These are phyloP conservation scores for Parapristionchus giblindavisi DNA, from an alignment of 2,888 invertebrate genomes.

Conservation along the genomic window DNA sequence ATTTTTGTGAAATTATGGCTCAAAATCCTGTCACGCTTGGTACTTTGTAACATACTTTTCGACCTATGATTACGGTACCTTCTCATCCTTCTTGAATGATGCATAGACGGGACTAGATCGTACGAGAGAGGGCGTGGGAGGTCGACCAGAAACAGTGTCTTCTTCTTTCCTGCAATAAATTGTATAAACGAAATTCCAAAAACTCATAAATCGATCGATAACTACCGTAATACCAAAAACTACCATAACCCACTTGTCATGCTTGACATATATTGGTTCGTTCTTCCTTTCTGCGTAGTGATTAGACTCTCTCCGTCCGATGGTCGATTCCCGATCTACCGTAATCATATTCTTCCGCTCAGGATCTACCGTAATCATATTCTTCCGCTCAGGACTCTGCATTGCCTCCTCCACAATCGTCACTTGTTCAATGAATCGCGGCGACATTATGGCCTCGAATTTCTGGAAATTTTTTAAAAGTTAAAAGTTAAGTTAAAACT, in stretches of 20 bases:
- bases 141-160: background rate
- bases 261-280: background rate
- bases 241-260: background rate
- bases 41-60: too few relatives aligned
- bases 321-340: background rate
- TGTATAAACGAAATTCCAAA: background rate
- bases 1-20: too few relatives aligned
- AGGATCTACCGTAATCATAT: background rate
- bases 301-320: background rate
- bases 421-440: background rate
- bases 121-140: conserved; percentile 7
- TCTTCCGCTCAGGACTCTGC: background rate
- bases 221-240: background rate
- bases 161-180: background rate
- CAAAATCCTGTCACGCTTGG: too few relatives aligned
- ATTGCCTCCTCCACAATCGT: conserved; percentile 2
- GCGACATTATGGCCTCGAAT: background rate
- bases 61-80: too few relatives aligned
- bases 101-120: conserved; percentile 20
- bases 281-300: conserved; percentile 12
- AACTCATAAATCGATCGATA: background rate
- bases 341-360: background rate
- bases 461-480: conserved; percentile 19
- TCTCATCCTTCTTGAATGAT: conserved; percentile 1
- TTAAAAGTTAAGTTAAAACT: background rate